phyloP scores from a whole-genome alignment of 2,888 invertebrate species.

The Scaptomyza caliginosa region DNA sequence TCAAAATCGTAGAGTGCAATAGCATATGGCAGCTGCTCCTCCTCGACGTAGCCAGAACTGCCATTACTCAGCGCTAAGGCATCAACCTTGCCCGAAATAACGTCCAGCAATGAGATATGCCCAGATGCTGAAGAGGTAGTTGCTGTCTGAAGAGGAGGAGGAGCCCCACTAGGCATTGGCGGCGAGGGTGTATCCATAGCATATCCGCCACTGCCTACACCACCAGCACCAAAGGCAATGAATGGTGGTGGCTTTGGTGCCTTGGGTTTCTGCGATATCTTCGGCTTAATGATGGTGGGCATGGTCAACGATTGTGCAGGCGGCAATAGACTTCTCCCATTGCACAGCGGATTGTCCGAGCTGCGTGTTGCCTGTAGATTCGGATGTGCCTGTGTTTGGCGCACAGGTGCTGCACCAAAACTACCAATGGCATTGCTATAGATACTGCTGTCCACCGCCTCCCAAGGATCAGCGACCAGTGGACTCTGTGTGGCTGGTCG shows the following conservation, averaged over 20 bases:
- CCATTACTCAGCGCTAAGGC: constrained; percentile 73
- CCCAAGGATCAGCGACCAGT: constrained; percentile 83
- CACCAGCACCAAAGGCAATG: constrained; percentile 31
- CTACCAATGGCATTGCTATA: constrained; percentile 49
- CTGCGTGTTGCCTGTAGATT: constrained; percentile 32
- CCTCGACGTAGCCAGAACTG: constrained; percentile 56
- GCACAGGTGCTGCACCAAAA: constrained; percentile 83
- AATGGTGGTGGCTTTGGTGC: constrained; percentile 81
- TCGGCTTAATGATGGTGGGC: constrained; percentile 89
- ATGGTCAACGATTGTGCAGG: constrained; percentile 85
- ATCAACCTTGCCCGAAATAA: constrained; percentile 80
- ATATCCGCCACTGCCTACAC: background rate
- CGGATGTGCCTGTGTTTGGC: constrained; percentile 66
- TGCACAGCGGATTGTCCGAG: constrained; percentile 86
- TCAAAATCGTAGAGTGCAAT: constrained; percentile 92
- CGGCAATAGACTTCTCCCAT: constrained; percentile 84
- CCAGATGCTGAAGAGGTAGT: constrained; percentile 75
- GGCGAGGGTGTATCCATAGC: constrained; percentile 85
- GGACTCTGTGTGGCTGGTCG: constrained; percentile 85
- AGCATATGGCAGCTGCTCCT: constrained; percentile 87
- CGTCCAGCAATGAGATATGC: constrained; percentile 82
- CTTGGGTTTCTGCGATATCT: constrained; percentile 83
- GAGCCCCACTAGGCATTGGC: constrained; percentile 92
- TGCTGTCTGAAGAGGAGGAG: constrained; percentile 87
- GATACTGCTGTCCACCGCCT: constrained; percentile 74